phyloP scores from a whole-genome alignment of 1,140 invertebrate species.

The Mylabris phalerata region DNA sequence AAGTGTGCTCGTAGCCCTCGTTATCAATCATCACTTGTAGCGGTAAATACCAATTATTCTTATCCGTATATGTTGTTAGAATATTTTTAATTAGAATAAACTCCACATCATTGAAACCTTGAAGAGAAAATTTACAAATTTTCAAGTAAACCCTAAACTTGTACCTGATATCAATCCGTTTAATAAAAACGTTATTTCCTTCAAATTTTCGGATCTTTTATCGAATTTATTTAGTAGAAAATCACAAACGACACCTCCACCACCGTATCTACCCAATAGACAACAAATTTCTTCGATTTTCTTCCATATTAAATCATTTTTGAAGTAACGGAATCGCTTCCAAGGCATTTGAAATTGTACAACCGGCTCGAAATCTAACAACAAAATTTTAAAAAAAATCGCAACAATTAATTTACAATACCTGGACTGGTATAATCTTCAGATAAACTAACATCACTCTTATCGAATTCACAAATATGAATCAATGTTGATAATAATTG shows the following conservation, averaged over 20 bases:
- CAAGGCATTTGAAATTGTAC: slow-evolving; percentile 40
- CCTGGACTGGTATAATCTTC: slow-evolving; percentile 48
- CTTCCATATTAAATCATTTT: slow-evolving; percentile 37
- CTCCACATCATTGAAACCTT: slow-evolving; percentile 19
- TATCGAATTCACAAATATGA: slow-evolving; percentile 49
- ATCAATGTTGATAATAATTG: slow-evolving; percentile 49
- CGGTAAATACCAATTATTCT: slow-evolving; percentile 53
- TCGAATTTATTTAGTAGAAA: slow-evolving; percentile 50
- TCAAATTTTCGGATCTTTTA: slow-evolving; percentile 41
- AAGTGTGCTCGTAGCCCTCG: slow-evolving; percentile 27
- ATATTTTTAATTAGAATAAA: slow-evolving; percentile 42
- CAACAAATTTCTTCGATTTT: slow-evolving; percentile 46
- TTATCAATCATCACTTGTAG: slow-evolving; percentile 37
- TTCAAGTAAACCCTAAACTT: too few relatives aligned
- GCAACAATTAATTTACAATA: slow-evolving; percentile 25
- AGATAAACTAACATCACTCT: slow-evolving; percentile 46
- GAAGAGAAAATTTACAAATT: slow-evolving; percentile 4
- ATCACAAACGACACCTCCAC: slow-evolving; percentile 32
- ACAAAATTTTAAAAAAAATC: slow-evolving; percentile 11
- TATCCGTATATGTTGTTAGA: slow-evolving; percentile 48
- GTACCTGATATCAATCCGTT: slow-evolving; percentile 48
- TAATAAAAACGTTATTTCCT: slow-evolving; percentile 49
- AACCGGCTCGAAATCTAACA: slow-evolving; percentile 26
- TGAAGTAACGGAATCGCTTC: slow-evolving; percentile 51
- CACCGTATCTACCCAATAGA: neutral